Conservation (phyloP, 2,113 vertebrate species). For the Podocnemis expansa region DNA sequence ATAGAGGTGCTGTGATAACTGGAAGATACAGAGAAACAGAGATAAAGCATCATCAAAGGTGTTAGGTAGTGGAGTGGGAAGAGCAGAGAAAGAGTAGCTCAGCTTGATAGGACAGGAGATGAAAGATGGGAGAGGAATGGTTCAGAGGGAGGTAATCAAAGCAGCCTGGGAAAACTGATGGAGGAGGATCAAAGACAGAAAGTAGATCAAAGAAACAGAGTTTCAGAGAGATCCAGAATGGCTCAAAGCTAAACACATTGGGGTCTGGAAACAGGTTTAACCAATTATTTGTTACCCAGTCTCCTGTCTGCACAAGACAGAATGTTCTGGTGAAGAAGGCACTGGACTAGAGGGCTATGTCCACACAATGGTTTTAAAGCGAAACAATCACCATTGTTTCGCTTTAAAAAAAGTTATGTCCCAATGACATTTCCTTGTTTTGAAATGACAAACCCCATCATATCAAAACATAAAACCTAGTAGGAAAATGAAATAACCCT, state of each 20-base stretch:
- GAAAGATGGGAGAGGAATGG: background rate
- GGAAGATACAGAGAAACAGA: background rate
- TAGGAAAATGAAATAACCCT: too few relatives aligned
- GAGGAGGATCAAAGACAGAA: background rate
- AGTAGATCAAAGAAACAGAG: background rate
- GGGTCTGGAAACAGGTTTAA: background rate
- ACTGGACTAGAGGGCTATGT: background rate
- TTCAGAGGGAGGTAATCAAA: background rate
- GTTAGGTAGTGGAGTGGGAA: background rate
- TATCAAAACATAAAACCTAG: too few relatives aligned
- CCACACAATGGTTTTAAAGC: too few relatives aligned
- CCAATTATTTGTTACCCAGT: background rate
- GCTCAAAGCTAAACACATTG: conserved; percentile 29
- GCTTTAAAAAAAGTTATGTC: too few relatives aligned
- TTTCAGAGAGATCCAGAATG: background rate
- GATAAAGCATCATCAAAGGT: rapidly evolving
- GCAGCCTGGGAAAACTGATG: conserved; percentile 28
- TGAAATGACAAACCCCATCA: too few relatives aligned
- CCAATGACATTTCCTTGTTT: too few relatives aligned
- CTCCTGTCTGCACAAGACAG: background rate
- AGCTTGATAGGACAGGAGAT: background rate
- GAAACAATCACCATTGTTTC: too few relatives aligned
- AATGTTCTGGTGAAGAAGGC: background rate
- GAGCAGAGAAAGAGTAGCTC: background rate
- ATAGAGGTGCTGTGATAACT: background rate